These are phyloP conservation scores for Protophormia terraenovae DNA, from an alignment of 2,888 invertebrate genomes.

Conservation along the genomic window DNA sequence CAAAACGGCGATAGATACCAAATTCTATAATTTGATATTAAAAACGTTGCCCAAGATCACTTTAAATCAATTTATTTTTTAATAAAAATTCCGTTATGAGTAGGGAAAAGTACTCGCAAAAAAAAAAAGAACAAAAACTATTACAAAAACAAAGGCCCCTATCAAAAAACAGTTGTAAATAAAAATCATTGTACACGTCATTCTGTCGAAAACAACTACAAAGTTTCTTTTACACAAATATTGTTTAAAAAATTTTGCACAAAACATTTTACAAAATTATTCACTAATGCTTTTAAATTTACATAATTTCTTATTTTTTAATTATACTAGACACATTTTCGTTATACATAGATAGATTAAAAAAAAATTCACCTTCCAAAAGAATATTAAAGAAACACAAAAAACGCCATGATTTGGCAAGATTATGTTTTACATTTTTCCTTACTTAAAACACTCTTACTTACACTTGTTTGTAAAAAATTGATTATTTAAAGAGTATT, in stretches of 20 bases:
- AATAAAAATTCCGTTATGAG: not conserved
- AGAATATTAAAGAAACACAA: not conserved
- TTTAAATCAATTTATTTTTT: not conserved
- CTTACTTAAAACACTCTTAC: not conserved
- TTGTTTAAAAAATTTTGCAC: not conserved
- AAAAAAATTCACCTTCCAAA: not conserved
- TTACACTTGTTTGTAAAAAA: not conserved
- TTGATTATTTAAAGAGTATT: not conserved
- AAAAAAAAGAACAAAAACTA: not conserved
- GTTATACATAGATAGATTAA: too few relatives aligned
- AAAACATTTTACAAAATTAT: not conserved
- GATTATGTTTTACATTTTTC: not conserved
- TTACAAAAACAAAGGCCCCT: not conserved
- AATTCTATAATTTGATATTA: too few relatives aligned
- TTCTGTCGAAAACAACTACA: not conserved
- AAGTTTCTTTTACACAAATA: not conserved
- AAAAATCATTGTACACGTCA: conserved; percentile 37
- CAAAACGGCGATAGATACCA: too few relatives aligned
- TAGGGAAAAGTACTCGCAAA: not conserved
- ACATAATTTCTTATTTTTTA: not conserved
- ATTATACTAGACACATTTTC: not conserved
- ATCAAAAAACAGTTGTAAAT: not conserved
- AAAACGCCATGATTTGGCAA: not conserved
- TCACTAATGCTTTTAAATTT: not conserved
- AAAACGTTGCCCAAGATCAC: too few relatives aligned